Conservation (phyloP, 2,113 vertebrate species). For the Callochromis pleurospilus region DNA sequence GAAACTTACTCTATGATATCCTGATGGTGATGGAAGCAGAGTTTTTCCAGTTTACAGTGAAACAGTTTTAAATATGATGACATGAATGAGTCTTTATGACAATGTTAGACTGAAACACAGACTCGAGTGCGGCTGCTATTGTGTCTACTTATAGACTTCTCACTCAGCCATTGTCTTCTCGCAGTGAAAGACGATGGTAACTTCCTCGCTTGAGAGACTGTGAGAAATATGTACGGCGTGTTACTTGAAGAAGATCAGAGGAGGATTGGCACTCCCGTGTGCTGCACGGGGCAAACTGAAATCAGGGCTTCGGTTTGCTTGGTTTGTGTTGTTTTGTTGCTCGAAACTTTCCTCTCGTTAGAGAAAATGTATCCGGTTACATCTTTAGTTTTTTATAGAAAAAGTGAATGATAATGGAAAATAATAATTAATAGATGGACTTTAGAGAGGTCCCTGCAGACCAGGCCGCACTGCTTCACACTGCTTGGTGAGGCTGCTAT, state of each 20-base stretch:
- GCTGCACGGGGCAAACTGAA: not conserved
- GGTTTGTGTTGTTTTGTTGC: not conserved
- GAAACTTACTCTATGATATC: accelerated
- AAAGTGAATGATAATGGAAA: not conserved
- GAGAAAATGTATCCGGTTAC: not conserved
- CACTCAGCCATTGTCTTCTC: not conserved
- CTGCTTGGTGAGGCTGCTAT: not conserved
- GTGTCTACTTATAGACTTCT: not conserved
- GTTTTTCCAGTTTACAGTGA: not conserved
- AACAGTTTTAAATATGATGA: not conserved
- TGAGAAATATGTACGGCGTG: slow-evolving; percentile 29
- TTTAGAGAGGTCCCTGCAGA: not conserved
- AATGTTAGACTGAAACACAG: not conserved
- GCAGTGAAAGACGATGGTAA: not conserved
- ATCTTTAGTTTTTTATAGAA: not conserved
- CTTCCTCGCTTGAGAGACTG: not conserved
- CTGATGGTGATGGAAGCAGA: not conserved
- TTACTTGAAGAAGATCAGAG: not conserved
- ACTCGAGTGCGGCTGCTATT: not conserved
- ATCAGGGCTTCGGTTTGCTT: not conserved
- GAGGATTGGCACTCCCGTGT: not conserved
- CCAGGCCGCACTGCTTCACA: not conserved
- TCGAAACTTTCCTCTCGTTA: not conserved
- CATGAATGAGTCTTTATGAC: not conserved
- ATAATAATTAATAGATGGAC: not conserved